These are phyloP conservation scores for Athripsodes cinereus DNA, from an alignment of 2,888 invertebrate genomes.

Conservation along the genomic window DNA sequence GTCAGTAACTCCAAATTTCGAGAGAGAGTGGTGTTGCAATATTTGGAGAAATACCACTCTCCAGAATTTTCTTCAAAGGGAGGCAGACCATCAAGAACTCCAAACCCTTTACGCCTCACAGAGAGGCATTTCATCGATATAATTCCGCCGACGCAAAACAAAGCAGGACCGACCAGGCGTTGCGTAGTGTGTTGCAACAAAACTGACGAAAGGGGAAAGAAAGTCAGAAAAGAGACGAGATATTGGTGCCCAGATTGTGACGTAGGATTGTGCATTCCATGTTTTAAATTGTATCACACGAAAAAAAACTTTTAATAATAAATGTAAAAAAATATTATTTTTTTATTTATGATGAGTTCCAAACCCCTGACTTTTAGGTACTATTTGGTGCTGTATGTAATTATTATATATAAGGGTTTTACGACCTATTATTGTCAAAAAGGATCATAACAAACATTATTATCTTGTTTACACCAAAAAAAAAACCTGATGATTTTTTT, in stretches of 20 bases:
- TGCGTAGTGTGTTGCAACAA: slow-evolving; percentile 17
- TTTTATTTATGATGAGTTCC: neutral
- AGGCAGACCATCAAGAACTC: neutral
- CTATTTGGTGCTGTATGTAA: neutral
- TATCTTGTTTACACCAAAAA: neutral
- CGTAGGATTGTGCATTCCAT: neutral
- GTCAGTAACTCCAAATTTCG: slow-evolving; percentile 8
- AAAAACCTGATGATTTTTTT: neutral
- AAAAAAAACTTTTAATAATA: neutral
- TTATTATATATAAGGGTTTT: neutral
- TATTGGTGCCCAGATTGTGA: neutral
- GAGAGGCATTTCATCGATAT: slow-evolving; percentile 2
- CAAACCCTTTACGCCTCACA: slow-evolving; percentile 4
- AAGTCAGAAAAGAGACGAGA: neutral
- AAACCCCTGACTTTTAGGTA: neutral
- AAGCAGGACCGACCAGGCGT: slow-evolving; percentile 10
- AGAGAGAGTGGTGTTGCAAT: slow-evolving; percentile 2
- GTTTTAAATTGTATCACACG: neutral
- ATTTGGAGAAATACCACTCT: neutral
- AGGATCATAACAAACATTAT: neutral
- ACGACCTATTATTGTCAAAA: neutral
- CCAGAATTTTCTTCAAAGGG: slow-evolving; percentile 7
- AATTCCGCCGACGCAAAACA: slow-evolving; percentile 5
- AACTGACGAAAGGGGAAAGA: too few species aligned
- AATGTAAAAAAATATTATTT: neutral